A percentile compares a stretch with the other conserved stretches of the same genome.
phyloP scores from a whole-genome alignment of 1,140 invertebrate genomes.

The Liolophura sinensis region DNA sequence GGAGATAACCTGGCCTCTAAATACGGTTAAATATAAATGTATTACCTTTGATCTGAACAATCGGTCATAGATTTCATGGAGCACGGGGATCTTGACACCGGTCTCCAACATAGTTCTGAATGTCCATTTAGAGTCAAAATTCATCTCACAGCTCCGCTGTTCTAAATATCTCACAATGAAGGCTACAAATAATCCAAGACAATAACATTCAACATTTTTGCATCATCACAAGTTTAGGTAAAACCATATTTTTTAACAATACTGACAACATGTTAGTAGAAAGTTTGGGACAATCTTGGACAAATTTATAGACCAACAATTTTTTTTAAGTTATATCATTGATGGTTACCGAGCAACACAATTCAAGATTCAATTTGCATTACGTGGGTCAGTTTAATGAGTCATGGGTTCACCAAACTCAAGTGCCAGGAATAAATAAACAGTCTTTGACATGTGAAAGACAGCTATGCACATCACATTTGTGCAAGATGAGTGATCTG shows the following conservation, averaged over 20 bases:
- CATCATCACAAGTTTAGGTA: no score
- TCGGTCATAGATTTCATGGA: constrained; percentile 62
- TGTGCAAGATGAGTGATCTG: no score
- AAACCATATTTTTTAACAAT: background rate
- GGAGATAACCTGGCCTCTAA: no score
- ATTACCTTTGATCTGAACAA: constrained; percentile 58
- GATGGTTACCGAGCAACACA: no score
- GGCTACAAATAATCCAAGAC: constrained; percentile 48
- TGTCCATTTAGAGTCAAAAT: constrained; percentile 55
- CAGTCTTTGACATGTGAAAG: no score
- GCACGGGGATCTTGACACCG: constrained; percentile 54
- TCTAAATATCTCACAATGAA: constrained; percentile 61
- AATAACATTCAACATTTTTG: background rate
- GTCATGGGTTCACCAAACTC: no score
- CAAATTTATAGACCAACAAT: background rate
- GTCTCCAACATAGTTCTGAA: constrained; percentile 54
- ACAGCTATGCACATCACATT: no score
- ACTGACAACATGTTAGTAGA: background rate
- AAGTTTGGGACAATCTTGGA: background rate
- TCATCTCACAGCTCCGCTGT: constrained; percentile 48
- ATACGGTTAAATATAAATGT: background rate
- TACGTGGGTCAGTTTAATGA: no score
- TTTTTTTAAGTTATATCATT: background rate
- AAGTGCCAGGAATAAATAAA: no score
- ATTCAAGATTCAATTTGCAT: no score